These are phyloP conservation scores for Ditylenchus dipsaci DNA, from an alignment of 1,140 invertebrate species.

Conservation along the genomic window DNA sequence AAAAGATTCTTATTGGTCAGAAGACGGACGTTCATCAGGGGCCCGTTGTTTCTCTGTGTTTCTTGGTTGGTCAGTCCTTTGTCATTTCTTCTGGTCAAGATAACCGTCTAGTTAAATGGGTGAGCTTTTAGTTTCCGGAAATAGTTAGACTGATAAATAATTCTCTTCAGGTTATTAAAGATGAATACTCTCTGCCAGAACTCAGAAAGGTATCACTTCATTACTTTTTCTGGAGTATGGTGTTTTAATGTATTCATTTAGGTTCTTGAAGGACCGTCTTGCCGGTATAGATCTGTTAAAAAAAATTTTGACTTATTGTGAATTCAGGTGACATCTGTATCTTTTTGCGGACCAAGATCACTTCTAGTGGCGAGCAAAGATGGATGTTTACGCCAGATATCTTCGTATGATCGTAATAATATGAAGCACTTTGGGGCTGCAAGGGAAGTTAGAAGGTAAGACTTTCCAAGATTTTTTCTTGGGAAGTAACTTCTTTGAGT, in stretches of 20 bases:
- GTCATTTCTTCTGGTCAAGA: conserved; percentile 37
- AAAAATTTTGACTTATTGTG: not conserved
- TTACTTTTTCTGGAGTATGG: no score
- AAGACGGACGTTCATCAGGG: conserved; percentile 24
- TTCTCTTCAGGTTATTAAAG: no score
- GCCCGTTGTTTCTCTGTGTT: conserved; percentile 23
- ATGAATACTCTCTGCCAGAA: conserved; percentile 33
- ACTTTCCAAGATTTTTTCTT: conserved; percentile 6
- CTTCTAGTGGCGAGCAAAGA: conserved; percentile 43
- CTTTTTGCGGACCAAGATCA: not conserved
- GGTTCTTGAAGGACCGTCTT: conserved; percentile 37
- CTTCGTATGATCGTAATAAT: conserved; percentile 17
- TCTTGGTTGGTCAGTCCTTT: conserved; percentile 33
- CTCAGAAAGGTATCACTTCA: conserved; percentile 12
- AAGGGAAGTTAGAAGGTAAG: conserved; percentile 41
- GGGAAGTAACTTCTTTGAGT: no score
- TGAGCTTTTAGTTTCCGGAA: no score
- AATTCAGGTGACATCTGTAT: not conserved
- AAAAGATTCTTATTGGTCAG: conserved; percentile 35
- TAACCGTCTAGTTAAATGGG: conserved; percentile 42
- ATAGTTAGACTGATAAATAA: no score
- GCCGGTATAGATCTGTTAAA: conserved; percentile 21
- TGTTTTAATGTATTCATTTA: no score
- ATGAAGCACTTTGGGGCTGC: conserved; percentile 38
- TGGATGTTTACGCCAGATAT: conserved; percentile 43